These are phyloP conservation scores for Steinernema hermaphroditum DNA, from an alignment of 2,888 invertebrate species.

Conservation along the genomic window DNA sequence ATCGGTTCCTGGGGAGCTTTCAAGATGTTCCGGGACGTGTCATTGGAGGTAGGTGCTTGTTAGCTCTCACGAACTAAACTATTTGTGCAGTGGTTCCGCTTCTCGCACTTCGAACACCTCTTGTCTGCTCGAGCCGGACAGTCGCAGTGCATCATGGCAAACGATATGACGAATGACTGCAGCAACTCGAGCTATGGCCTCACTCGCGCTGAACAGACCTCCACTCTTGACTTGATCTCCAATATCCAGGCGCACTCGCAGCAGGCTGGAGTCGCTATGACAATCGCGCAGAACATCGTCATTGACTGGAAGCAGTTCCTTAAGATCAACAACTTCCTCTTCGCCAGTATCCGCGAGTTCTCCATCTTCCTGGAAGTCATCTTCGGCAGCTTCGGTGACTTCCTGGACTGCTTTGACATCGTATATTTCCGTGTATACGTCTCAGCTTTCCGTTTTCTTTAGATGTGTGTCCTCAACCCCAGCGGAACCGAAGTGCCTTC, in stretches of 20 bases:
- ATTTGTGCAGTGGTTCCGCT: slow-evolving; percentile 4
- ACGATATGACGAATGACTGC: neutral
- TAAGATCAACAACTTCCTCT: neutral
- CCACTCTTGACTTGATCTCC: neutral
- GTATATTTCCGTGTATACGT: neutral
- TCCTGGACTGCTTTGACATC: slow-evolving; percentile 1
- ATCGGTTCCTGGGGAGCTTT: no score
- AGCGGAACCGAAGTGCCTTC: neutral
- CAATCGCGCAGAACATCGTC: neutral
- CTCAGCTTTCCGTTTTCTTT: neutral
- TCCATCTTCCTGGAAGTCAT: neutral
- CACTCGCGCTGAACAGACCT: neutral
- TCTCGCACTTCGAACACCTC: neutral
- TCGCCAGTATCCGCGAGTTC: slow-evolving; percentile 5
- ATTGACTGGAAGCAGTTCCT: neutral
- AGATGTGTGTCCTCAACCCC: neutral
- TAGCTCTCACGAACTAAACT: no score
- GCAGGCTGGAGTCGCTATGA: neutral
- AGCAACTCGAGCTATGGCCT: neutral
- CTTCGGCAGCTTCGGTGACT: neutral
- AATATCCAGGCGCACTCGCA: neutral
- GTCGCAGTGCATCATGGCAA: neutral
- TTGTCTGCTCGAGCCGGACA: neutral
- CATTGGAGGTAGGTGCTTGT: no score
- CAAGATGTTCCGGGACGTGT: no score